Evolutionary conservation across 2,888 invertebrate genomes (phyloP).

Genomic region (Caenorhabditis doughertyi): DNA sequence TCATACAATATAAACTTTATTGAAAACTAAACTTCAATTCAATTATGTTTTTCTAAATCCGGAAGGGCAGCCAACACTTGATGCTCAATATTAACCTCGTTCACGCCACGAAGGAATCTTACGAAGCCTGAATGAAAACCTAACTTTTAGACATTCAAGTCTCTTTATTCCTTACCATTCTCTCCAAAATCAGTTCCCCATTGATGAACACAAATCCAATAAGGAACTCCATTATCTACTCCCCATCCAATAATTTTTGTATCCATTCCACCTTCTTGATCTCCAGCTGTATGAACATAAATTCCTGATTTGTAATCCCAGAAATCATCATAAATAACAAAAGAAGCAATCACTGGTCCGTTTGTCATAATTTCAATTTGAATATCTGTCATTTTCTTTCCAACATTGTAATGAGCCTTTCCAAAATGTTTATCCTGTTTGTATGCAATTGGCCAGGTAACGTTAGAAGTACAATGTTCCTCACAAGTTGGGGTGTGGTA

Average conservation of each 20-base stretch:
- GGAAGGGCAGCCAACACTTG: constrained; percentile 59
- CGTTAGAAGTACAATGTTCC: constrained; percentile 49
- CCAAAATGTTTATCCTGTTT: constrained; percentile 62
- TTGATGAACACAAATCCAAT: constrained; percentile 63
- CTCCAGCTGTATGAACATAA: constrained; percentile 59
- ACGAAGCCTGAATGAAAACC: constrained; percentile 57
- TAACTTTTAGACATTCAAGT: neutral
- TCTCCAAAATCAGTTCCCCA: constrained; percentile 65
- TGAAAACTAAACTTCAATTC: neutral
- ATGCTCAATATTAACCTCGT: constrained; percentile 64
- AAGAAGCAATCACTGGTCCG: constrained; percentile 62
- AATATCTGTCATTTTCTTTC: constrained; percentile 62
- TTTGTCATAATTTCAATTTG: constrained; percentile 61
- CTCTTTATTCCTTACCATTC: constrained; percentile 32
- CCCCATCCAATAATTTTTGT: constrained; percentile 66
- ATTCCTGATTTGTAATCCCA: constrained; percentile 63
- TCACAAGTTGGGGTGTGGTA: constrained; percentile 61
- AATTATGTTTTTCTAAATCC: constrained; percentile 57
- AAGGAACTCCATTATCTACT: constrained; percentile 60
- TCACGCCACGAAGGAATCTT: constrained; percentile 57
- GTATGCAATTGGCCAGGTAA: constrained; percentile 59
- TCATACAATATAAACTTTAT: neutral
- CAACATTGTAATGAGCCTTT: constrained; percentile 57
- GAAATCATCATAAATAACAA: constrained; percentile 61
- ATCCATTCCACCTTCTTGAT: constrained; percentile 63